These are phyloP conservation scores for Drosophila ficusphila DNA, from an alignment of 1,140 invertebrate species.

Conservation along the genomic window DNA sequence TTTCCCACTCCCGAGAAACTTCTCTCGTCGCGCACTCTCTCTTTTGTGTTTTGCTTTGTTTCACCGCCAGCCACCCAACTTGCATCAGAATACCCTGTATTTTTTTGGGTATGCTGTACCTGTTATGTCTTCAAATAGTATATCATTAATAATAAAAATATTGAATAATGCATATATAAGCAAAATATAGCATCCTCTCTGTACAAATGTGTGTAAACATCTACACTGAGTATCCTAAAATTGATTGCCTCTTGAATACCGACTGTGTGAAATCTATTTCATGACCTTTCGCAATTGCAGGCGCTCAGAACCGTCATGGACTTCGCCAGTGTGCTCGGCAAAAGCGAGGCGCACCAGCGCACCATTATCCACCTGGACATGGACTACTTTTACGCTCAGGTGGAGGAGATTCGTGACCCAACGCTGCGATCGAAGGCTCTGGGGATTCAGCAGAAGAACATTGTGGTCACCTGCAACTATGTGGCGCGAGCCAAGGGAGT, in stretches of 20 bases:
- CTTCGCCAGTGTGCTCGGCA: conserved; percentile 70
- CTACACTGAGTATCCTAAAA: background rate
- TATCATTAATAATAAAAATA: too few relatives aligned
- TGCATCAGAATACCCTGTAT: conserved; percentile 32
- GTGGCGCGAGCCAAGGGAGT: conserved; percentile 89
- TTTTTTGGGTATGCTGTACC: background rate
- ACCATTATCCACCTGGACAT: conserved; percentile 91
- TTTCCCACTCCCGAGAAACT: conserved; percentile 41
- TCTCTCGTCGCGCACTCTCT: conserved; percentile 13
- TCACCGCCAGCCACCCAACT: conserved; percentile 17
- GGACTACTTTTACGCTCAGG: conserved; percentile 93
- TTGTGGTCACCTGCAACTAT: conserved; percentile 93
- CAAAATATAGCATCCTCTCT: too few relatives aligned
- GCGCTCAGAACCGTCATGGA: conserved; percentile 62
- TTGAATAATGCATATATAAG: too few relatives aligned
- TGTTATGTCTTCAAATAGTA: too few relatives aligned
- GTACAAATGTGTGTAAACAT: conserved; percentile 8
- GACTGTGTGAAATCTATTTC: conserved; percentile 9
- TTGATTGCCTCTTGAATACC: background rate
- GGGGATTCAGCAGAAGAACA: conserved; percentile 91
- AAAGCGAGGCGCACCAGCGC: conserved; percentile 77
- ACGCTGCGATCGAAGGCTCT: conserved; percentile 87
- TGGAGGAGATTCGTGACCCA: conserved; percentile 90
- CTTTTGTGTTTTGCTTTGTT: conserved; percentile 33
- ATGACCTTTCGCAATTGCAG: conserved; percentile 39